phyloP scores from a whole-genome alignment of 2,888 invertebrate species.

The Drosophila anomalata region DNA sequence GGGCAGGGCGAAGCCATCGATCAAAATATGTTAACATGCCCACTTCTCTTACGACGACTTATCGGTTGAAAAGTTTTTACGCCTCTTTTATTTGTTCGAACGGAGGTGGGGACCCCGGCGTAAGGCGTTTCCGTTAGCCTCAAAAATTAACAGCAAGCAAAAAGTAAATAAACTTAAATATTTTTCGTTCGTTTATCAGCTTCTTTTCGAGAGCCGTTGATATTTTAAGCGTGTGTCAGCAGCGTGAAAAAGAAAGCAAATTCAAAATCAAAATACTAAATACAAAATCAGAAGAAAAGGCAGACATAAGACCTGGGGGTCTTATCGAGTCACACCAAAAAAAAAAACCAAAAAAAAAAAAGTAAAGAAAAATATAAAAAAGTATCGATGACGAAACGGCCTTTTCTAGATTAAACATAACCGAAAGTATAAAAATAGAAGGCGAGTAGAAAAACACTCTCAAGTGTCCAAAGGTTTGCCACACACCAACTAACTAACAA shows the following conservation, averaged over 20 bases:
- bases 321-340: slow-evolving; percentile 26
- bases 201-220: slow-evolving; percentile 17
- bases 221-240: slow-evolving; percentile 55
- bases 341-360: too few relatives aligned
- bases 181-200: slow-evolving; percentile 46
- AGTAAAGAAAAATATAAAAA: slow-evolving; percentile 14
- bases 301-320: slow-evolving; percentile 23
- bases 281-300: background rate
- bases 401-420: slow-evolving; percentile 36
- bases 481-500: slow-evolving; percentile 3
- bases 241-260: slow-evolving; percentile 62
- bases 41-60: slow-evolving; percentile 52
- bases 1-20: slow-evolving; percentile 58
- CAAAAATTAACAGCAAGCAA: slow-evolving; percentile 50
- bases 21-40: slow-evolving; percentile 66
- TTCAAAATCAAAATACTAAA: background rate
- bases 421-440: slow-evolving; percentile 43
- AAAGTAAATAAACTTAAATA: slow-evolving; percentile 58
- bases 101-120: background rate
- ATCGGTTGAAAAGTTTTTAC: slow-evolving; percentile 69
- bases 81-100: slow-evolving; percentile 51
- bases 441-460: slow-evolving; percentile 16
- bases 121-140: slow-evolving; percentile 41
- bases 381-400: slow-evolving; percentile 64
- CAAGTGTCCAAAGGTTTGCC: slow-evolving; percentile 46